Percentiles rank a stretch among this genome's conserved stretches.
phyloP scores from a whole-genome alignment of 2,888 invertebrate genomes.

The Ectobius pallidus region DNA sequence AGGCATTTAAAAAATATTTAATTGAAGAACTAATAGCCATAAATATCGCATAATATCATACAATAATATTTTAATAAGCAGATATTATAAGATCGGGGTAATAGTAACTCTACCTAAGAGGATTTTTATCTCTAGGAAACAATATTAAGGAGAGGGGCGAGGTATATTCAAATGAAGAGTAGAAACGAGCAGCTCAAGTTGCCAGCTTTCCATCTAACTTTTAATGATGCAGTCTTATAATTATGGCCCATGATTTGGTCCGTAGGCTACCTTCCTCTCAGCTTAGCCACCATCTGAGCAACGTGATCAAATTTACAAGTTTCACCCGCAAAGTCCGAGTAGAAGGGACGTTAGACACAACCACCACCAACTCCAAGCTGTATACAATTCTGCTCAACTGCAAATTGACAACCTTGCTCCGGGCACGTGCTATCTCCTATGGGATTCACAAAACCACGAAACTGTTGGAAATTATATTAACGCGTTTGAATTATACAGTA shows the following conservation, averaged over 20 bases:
- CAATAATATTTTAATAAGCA: too few species aligned
- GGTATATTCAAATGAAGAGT: not conserved
- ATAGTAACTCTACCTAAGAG: too few species aligned
- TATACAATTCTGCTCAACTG: slow-evolving; percentile 12
- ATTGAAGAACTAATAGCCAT: too few species aligned
- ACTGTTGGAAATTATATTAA: slow-evolving; percentile 34
- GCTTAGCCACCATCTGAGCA: not conserved
- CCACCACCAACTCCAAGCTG: not conserved
- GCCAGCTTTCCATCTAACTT: slow-evolving; percentile 13
- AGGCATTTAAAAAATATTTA: too few species aligned
- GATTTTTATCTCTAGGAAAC: too few species aligned
- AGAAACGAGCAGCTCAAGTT: slow-evolving; percentile 4
- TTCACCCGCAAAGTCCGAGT: slow-evolving; percentile 26
- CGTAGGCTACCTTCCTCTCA: not conserved
- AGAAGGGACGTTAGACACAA: not conserved
- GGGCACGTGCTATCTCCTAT: not conserved
- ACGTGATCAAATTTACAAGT: slow-evolving; percentile 31
- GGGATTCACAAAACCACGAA: slow-evolving; percentile 19
- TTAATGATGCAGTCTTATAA: slow-evolving; percentile 31
- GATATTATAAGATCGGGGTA: too few species aligned
- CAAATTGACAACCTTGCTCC: slow-evolving; percentile 28
- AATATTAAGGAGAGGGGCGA: not conserved
- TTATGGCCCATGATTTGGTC: slow-evolving; percentile 30
- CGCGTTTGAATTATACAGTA: slow-evolving; percentile 29
- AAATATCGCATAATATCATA: too few species aligned